Evolutionary conservation across 2,888 invertebrate genomes (phyloP).

Genomic region (Meliscaeva auricollis): DNA sequence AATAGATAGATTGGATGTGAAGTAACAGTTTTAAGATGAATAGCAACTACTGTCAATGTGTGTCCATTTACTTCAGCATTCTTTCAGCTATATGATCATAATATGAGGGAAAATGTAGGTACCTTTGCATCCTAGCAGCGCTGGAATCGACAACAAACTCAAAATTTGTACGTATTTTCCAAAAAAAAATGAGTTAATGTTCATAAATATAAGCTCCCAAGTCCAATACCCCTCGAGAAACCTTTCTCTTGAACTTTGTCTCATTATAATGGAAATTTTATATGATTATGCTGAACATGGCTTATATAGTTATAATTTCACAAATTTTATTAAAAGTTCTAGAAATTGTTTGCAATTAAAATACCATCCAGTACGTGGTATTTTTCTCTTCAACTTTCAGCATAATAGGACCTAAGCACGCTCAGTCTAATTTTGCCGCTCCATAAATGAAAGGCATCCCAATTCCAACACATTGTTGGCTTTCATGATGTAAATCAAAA

Average conservation of each 20-base stretch:
- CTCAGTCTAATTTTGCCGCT: constrained; percentile 68
- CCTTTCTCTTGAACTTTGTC: constrained; percentile 37
- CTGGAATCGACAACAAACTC: too few relatives aligned
- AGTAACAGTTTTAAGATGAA: too few relatives aligned
- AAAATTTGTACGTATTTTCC: too few relatives aligned
- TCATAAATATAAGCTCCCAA: too few relatives aligned
- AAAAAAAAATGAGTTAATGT: too few relatives aligned
- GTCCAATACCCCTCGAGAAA: too few relatives aligned
- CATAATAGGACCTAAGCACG: constrained; percentile 61
- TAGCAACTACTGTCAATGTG: too few relatives aligned
- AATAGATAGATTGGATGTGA: too few relatives aligned
- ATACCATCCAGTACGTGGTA: background rate
- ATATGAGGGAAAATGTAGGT: too few relatives aligned
- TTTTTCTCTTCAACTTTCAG: constrained; percentile 32
- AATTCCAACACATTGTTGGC: background rate
- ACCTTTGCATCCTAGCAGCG: too few relatives aligned
- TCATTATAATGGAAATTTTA: background rate
- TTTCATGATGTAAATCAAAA: constrained; percentile 55
- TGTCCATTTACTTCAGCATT: too few relatives aligned
- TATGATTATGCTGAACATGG: background rate
- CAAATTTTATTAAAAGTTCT: background rate
- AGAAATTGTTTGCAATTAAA: constrained; percentile 36
- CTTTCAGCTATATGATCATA: too few relatives aligned
- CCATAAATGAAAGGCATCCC: constrained; percentile 49
- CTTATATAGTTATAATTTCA: background rate